Evolutionary conservation across 2,888 invertebrate species (phyloP), one percentile per base, ranked within the genome.

Genomic region (Steinernema carpocapsae): DNA sequence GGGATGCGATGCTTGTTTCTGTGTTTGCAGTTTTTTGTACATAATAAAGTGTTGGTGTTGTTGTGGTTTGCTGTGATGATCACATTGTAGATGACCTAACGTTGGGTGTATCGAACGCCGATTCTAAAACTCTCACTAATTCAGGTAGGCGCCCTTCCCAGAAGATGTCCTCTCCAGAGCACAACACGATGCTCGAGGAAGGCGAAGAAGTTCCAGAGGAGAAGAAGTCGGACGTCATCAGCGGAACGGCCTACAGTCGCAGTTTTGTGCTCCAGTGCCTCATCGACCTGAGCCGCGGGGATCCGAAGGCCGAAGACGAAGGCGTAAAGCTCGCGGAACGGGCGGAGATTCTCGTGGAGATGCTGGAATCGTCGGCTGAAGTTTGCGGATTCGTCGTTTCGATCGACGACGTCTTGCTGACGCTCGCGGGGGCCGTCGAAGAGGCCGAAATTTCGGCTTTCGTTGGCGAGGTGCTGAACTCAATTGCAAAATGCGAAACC

Each of bases 301-400:
- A 72, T 22, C 10, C 45, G 32, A n/a, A 43, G 22, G 45, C 48
- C 19, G 73, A 74, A 32, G 73, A 45, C 51, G 64, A 64, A 32
- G 64, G 64, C 1, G 64, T 29, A 12, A 3, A 17, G 17, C 37
- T 64, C 17, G 3, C 19, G 32, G 64, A 64, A 6, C 29, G 64
- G 1, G 29, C 29, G 64, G 32, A 64, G 12, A 64, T 64, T 6
- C 32, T 64, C 10, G 32, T n/a, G 37, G 64, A 64, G 32, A 64
- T 64, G 32, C 12, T 32, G 64, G 17, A n/a, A 26, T 29, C 64
- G 1, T 64, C 64, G 17, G 1, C 29, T 12, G 64, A 64, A 64
- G 64, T 64, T 10, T 32, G 64, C 14, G 17, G 3, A 26, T 64
- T 32, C 29, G 19, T 64, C 12, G 17, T 64, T 22, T 64, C 64